Evolutionary conservation across 1,140 invertebrate genomes (phyloP), one percentile per base, ranked within the genome.

Genomic region (Scaptomyza montana): DNA sequence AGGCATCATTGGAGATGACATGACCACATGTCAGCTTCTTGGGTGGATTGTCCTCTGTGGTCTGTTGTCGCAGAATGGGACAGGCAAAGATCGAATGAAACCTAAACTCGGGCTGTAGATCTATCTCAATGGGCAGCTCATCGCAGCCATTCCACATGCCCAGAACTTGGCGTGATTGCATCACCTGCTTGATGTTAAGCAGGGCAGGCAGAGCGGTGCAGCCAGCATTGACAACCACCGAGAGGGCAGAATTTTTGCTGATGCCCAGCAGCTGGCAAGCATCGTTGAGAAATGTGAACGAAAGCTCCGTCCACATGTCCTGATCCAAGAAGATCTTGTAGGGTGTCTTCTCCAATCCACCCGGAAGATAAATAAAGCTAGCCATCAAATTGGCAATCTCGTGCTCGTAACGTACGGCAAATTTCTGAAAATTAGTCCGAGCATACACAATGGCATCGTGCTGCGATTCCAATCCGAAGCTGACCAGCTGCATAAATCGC

Each of bases 81-180:
- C 99, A 99, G 9, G 98, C 98, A 93, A 99, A 99, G 74, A 99
- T 97, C 28, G 98, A 99, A 93, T 99, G 99, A 92, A 98, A 99
- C 76, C 97, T 95, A 73, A 92, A 90, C 64, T 92, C 91, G 1
- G 91, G 85, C 72, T 92, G 97, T 6, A 98, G 92, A 85, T 98
- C 97, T 77, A 98, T 98, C 93, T 98, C 97, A 91, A 98, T 98
- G 12, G 98, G 98, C 89, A 99, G 93, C 94, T 99, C 98, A 92
- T 99, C 98, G 92, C 98, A 98, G 62, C 96, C 96, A 91, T 94
- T 97, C 98, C 98, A 99, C 71, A 99, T 98, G 65, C 96, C 96
- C 16, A 96, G 95, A 19, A 99, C 98, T 93, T 99, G 97, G 89
- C 98, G 94, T 67, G 99, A 97, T 92, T 97, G 95, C 98, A 99